Evolutionary conservation across 2,888 invertebrate genomes (phyloP), one percentile per base, ranked within the genome.

Genomic region (Brachypalpus laphriformis): DNA sequence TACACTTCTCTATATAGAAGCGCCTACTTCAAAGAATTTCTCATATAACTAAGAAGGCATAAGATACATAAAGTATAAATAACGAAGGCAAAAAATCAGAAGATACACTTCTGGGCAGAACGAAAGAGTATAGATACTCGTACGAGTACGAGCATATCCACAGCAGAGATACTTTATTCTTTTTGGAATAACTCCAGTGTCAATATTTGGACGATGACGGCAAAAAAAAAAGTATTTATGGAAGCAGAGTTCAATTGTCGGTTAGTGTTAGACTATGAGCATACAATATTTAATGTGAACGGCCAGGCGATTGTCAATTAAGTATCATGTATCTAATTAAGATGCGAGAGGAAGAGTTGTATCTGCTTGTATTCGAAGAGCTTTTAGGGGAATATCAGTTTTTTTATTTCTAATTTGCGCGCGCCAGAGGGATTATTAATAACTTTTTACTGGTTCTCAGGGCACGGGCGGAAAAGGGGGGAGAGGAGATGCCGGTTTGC

Each of bases 11-110:
- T 14, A 40, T 14, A 37, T 40, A 65, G 68, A 82, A 82, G 82
- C 82, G 82, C 82, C 82, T 70, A 65, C 82, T 82, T 82, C 82
- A 82, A 82, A 82, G 70, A 76, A 63, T 65, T 47, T 40, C 57
- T 70, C 66, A 61, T 66, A 25, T 57, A 22, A 40, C 74, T 37
- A 42, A 51, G 34, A 34, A 61, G 37, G 61, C 59, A 75, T 5
- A 57, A 82, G 56, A 76, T 61, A 75, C 75, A 68, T 28, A 65
- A 7, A 47, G 45, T 28, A 59, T 59, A 49, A 47, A 71, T 51
- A 57, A 34, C 8, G 28, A 70, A 45, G 18, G 42, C 14, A 63
- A 61, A 34, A n/a, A 72, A 57, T 9, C 37, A 71, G 8, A 61
- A 72, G 28, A 74, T 74, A 74, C 61, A 51, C 28, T 56, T 42